phyloP scores from a whole-genome alignment of 2,888 invertebrate species.

The Apodemia mormo region DNA sequence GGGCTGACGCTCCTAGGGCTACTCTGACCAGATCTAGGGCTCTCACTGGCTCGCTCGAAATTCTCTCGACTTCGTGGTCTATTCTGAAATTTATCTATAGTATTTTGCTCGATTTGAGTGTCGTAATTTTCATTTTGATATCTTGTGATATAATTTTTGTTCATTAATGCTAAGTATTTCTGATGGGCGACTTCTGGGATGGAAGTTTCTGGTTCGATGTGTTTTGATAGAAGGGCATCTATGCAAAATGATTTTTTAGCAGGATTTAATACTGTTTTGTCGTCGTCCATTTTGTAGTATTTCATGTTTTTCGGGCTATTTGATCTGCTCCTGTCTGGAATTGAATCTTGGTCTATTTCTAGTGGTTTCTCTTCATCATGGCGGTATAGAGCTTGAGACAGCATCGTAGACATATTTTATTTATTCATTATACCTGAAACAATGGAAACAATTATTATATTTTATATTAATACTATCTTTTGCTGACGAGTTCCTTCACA shows the following conservation, averaged over 20 bases:
- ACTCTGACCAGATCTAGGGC: slow-evolving; percentile 61
- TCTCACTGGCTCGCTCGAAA: slow-evolving; percentile 47
- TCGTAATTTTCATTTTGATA: slow-evolving; percentile 70
- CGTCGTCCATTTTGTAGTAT: slow-evolving; percentile 58
- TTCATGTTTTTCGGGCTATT: slow-evolving; percentile 70
- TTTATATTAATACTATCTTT: no score
- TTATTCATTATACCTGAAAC: slow-evolving; percentile 11
- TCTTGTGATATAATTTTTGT: slow-evolving; percentile 67
- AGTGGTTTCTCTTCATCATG: slow-evolving; percentile 57
- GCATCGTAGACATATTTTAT: slow-evolving; percentile 48
- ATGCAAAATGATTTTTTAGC: slow-evolving; percentile 93
- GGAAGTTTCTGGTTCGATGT: slow-evolving; percentile 55
- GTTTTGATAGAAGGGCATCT: slow-evolving; percentile 90
- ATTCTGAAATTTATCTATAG: slow-evolving; percentile 61
- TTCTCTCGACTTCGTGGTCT: slow-evolving; percentile 38
- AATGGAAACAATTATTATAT: background rate
- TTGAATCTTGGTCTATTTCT: slow-evolving; percentile 66
- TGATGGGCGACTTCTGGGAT: slow-evolving; percentile 64
- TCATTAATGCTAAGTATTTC: slow-evolving; percentile 64
- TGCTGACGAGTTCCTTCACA: no score
- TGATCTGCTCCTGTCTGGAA: slow-evolving; percentile 58
- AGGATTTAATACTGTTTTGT: slow-evolving; percentile 65
- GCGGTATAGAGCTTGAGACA: slow-evolving; percentile 56
- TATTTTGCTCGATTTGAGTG: slow-evolving; percentile 69
- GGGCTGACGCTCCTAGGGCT: slow-evolving; percentile 66